phyloP scores from a whole-genome alignment of 2,797 vertebrate genomes.

The Amphiprion clarkii region DNA sequence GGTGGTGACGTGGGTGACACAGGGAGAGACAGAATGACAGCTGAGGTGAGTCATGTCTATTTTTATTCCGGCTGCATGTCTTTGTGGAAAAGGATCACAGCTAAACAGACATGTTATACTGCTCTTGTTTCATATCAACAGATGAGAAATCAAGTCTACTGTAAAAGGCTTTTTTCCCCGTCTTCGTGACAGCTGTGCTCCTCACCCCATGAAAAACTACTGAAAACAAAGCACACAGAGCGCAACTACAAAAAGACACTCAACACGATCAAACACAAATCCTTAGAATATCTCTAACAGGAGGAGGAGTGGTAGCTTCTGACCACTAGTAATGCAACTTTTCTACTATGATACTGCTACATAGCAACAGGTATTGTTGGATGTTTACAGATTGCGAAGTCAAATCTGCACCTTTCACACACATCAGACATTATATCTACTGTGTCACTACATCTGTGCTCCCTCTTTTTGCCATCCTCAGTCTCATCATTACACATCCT shows the following conservation, averaged over 20 bases:
- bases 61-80: constrained; percentile 79
- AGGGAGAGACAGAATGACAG: constrained; percentile 78
- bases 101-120: constrained; percentile 61
- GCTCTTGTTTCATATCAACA: constrained; percentile 61
- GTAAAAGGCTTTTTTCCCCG: constrained; percentile 27
- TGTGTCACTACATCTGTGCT: constrained; percentile 32
- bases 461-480: constrained; percentile 23
- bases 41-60: constrained; percentile 81
- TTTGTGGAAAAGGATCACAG: constrained; percentile 64
- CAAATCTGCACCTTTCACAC: constrained; percentile 23
- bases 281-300: constrained; percentile 27
- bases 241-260: constrained; percentile 45
- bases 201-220: constrained; percentile 34
- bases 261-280: constrained; percentile 34
- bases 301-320: background rate
- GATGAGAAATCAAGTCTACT: constrained; percentile 54
- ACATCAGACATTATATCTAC: constrained; percentile 16
- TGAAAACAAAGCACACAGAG: constrained; percentile 49
- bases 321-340: constrained; percentile 15
- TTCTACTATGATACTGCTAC: constrained; percentile 2
- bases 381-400: constrained; percentile 24
- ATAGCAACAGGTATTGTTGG: constrained; percentile 24
- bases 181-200: constrained; percentile 11
- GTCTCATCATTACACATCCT: constrained; percentile 61
- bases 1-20: constrained; percentile 54